Evolutionary conservation across 2,888 invertebrate genomes (phyloP).

Genomic region (Aphidius colemani): DNA sequence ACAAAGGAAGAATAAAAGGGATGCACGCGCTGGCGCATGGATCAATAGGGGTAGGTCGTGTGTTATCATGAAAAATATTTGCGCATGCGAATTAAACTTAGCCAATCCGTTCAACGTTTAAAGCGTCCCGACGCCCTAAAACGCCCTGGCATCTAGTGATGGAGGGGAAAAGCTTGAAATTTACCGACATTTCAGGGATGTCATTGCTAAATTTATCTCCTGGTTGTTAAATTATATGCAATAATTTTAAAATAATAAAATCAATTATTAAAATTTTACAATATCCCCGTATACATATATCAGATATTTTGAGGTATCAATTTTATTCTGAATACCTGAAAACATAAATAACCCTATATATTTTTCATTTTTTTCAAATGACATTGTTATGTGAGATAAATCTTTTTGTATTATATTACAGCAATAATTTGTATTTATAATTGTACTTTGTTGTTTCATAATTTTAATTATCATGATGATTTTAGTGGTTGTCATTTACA

Average conservation of each 20-base stretch:
- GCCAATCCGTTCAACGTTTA: slow-evolving; percentile 49
- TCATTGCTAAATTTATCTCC: slow-evolving; percentile 28
- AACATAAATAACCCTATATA: neutral
- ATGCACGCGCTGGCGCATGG: slow-evolving; percentile 33
- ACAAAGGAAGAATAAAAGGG: neutral
- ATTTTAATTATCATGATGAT: too few species aligned
- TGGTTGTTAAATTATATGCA: slow-evolving; percentile 13
- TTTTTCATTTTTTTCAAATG: neutral
- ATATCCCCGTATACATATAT: neutral
- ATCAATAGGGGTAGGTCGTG: slow-evolving; percentile 52
- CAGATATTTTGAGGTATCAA: too few species aligned
- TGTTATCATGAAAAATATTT: slow-evolving; percentile 22
- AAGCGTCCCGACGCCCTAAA: slow-evolving; percentile 44
- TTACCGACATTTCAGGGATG: slow-evolving; percentile 48
- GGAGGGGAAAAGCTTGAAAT: slow-evolving; percentile 29
- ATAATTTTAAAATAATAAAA: neutral
- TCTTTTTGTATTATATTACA: neutral
- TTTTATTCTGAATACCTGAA: too few species aligned
- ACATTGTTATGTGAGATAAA: neutral
- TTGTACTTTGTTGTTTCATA: neutral
- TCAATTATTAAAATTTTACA: neutral
- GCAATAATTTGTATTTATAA: neutral
- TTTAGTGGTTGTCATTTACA: slow-evolving; percentile 30
- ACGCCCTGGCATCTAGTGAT: slow-evolving; percentile 34
- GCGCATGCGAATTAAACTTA: slow-evolving; percentile 48